phyloP scores from a whole-genome alignment of 2,888 invertebrate genomes.

The Teleiodes luculella region DNA sequence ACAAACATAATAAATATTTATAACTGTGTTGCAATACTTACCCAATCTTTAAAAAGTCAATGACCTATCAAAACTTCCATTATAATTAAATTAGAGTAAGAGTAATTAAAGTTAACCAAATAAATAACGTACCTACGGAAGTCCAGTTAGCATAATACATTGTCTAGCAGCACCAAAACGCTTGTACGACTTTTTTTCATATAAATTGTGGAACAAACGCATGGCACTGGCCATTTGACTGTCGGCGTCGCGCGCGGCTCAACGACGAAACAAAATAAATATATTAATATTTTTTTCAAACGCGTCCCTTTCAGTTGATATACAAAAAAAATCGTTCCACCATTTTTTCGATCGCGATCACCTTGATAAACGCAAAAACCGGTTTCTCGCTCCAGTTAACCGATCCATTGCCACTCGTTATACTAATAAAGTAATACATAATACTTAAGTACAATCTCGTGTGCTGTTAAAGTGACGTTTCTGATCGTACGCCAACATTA shows the following conservation, averaged over 20 bases:
- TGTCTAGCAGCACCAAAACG: background rate
- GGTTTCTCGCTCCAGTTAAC: constrained; percentile 46
- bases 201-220: constrained; percentile 1
- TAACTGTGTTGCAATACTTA: constrained; percentile 16
- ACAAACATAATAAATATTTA: background rate
- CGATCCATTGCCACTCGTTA: constrained; percentile 45
- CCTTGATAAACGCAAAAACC: constrained; percentile 52
- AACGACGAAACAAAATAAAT: background rate
- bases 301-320: constrained; percentile 20
- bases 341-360: constrained; percentile 42
- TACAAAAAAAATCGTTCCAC: constrained; percentile 22
- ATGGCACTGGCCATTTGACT: constrained; percentile 21
- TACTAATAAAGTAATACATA: constrained; percentile 19
- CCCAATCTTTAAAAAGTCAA: background rate
- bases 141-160: background rate
- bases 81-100: background rate
- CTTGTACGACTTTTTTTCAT: constrained; percentile 7
- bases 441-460: constrained; percentile 23
- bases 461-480: constrained; percentile 68
- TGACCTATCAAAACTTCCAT: background rate
- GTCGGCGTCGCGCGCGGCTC: constrained; percentile 12
- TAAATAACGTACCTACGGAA: background rate
- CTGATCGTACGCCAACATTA: constrained; percentile 43
- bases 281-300: constrained; percentile 1
- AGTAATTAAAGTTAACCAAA: background rate